Conservation (phyloP, 2,113 vertebrate genomes). For the Aphyosemion australe region DNA sequence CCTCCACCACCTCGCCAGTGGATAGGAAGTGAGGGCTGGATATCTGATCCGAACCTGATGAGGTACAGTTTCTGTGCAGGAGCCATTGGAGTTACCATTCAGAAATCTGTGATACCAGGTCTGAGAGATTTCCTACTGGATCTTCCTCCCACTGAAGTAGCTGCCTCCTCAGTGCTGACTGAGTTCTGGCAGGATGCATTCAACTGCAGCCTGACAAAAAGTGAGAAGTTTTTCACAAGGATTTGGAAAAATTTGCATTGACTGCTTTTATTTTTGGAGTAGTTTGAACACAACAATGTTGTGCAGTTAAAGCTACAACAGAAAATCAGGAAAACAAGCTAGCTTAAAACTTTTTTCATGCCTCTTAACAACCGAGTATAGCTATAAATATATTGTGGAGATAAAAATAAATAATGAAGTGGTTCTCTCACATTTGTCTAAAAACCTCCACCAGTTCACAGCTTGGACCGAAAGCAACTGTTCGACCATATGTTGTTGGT, state of each 20-base stretch:
- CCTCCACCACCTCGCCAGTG: conserved; percentile 68
- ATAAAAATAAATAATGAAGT: too few species aligned
- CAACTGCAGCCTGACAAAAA: conserved; percentile 51
- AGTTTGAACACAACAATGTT: conserved; percentile 34
- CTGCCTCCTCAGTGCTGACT: conserved; percentile 26
- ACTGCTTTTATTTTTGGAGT: conserved; percentile 14
- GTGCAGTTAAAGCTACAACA: conserved; percentile 39
- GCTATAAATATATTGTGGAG: too few species aligned
- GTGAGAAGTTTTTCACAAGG: conserved; percentile 25
- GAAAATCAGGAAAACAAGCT: too few species aligned
- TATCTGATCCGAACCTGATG: conserved; percentile 57
- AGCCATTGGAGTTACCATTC: conserved; percentile 66
- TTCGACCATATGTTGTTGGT: too few species aligned
- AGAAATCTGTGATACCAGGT: conserved; percentile 67
- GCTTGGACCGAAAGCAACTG: too few species aligned
- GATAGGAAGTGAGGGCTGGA: conserved; percentile 77
- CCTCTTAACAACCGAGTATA: too few species aligned
- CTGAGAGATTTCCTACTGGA: conserved; percentile 71
- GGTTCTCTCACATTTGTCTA: too few species aligned
- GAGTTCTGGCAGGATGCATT: conserved; percentile 75
- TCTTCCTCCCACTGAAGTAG: conserved; percentile 41
- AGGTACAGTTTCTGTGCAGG: conserved; percentile 52
- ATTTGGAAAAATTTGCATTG: not conserved
- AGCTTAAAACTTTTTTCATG: too few species aligned
- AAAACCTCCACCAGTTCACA: too few species aligned